Evolutionary conservation across 2,113 vertebrate genomes (phyloP), one percentile per base, ranked within the genome.

Genomic region (Labeo catla): DNA sequence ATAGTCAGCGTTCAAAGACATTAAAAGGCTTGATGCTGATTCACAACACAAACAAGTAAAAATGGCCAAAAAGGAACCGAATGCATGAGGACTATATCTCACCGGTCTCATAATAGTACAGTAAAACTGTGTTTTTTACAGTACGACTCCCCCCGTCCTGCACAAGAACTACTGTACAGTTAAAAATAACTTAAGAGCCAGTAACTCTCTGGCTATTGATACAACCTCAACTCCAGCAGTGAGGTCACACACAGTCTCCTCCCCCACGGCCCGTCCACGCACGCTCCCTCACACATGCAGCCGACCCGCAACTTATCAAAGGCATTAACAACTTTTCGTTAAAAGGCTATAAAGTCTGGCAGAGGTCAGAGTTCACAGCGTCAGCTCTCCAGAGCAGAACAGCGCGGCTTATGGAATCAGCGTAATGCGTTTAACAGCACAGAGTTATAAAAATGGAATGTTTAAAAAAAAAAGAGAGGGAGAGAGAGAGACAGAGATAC

Each of bases 391-490:
- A 88, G 80, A 83, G 84, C 70, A 61, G 83, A 86, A 59, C 84
- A 78, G 84, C 43, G 10, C 54, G 23, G 84, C 85, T 87, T 90
- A 87, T 87, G 85, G 87, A 87, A 86, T 50, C 85, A 66, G 72
- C 76, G 85, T 90, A 89, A 89, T 89, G 91, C 61, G 52, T 91
- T 90, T 89, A 89, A 87, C 88, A 90, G 88, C 54, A 28, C 80
- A 45, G 72, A 76, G 88, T 89, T 90, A 89, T 90, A 89, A 89
- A 91, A 91, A 88, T 90, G 90, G 88, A 91, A 91, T 87, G 88
- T 89, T 89, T 28, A 79, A 77, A 84, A 83, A 88, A 77, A 54
- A 54, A 15, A 74, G 54, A 80, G 65, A 47, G 74, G 68, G 79
- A 61, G 84, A 87, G 63, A 87, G 83, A 89, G 54, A 74, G 68